Percentiles rank a stretch among this genome's conserved stretches.
phyloP scores from a whole-genome alignment of 2,113 vertebrate species.

The Apteryx owenii region DNA sequence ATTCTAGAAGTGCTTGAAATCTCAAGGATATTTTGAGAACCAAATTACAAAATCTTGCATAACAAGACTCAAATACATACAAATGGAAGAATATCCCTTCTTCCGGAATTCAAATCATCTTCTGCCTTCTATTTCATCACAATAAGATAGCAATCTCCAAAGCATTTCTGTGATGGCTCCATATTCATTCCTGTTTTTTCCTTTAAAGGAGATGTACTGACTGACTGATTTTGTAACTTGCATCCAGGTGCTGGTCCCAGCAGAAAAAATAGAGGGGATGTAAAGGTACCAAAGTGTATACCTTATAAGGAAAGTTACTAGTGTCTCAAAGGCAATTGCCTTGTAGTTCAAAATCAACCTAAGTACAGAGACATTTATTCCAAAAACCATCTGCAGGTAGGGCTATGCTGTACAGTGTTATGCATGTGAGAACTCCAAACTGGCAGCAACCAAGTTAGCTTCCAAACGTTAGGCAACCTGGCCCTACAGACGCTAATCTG shows the following conservation, averaged over 20 bases:
- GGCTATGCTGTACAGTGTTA: background rate
- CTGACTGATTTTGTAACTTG: background rate
- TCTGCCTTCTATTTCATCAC: background rate
- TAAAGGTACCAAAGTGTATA: background rate
- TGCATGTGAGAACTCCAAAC: background rate
- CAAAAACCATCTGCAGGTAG: background rate
- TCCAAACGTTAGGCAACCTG: background rate
- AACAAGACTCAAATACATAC: background rate
- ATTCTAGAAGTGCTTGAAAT: constrained; percentile 6
- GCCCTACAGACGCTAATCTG: background rate
- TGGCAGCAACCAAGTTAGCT: background rate
- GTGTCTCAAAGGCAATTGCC: background rate
- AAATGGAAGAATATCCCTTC: background rate
- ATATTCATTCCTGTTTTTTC: background rate
- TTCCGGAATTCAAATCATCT: constrained; percentile 30
- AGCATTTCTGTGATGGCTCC: background rate
- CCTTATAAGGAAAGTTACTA: background rate
- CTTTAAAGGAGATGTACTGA: background rate
- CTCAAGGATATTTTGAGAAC: background rate
- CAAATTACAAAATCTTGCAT: background rate
- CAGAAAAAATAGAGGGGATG: background rate
- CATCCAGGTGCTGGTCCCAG: background rate
- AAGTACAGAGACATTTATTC: background rate
- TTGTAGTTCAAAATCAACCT: background rate
- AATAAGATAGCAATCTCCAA: background rate